Conservation (phyloP, 2,113 vertebrate genomes). For the Setophaga kirtlandii region DNA sequence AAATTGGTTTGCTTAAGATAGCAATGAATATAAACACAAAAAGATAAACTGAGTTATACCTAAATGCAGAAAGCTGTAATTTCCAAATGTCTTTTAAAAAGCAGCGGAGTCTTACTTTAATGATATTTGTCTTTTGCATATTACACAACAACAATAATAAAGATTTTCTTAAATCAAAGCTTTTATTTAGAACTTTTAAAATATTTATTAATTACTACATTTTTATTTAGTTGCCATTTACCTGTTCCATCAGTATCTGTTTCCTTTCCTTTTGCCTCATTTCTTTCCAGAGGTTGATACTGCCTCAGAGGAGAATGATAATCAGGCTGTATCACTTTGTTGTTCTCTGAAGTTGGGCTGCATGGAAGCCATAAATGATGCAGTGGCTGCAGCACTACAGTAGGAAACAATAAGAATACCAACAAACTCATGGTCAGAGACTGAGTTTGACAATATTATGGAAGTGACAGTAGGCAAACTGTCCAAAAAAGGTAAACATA, state of each 20-base stretch:
- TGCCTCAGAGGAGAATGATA: slow-evolving; percentile 16
- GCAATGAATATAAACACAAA: slow-evolving; percentile 18
- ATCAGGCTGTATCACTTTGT: neutral
- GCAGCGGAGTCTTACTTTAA: neutral
- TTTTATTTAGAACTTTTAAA: neutral
- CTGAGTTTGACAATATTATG: neutral
- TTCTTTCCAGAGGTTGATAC: neutral
- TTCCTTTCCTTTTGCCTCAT: neutral
- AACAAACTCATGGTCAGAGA: neutral
- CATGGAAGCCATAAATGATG: slow-evolving; percentile 26
- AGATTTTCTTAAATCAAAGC: neutral
- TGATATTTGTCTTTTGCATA: neutral
- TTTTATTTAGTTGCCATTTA: neutral
- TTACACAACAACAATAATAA: neutral
- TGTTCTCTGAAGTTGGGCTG: neutral
- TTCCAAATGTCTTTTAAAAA: neutral
- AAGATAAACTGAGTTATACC: neutral
- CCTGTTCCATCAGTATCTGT: neutral
- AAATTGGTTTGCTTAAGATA: neutral
- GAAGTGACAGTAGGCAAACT: neutral
- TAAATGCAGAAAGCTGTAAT: neutral
- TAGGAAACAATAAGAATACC: neutral
- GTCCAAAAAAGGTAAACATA: neutral
- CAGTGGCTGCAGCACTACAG: neutral
- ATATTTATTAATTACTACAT: neutral